Percentiles rank a stretch among this genome's conserved stretches.
Conservation (phyloP, 1,140 invertebrate species). For the Parapsyche elsis region DNA sequence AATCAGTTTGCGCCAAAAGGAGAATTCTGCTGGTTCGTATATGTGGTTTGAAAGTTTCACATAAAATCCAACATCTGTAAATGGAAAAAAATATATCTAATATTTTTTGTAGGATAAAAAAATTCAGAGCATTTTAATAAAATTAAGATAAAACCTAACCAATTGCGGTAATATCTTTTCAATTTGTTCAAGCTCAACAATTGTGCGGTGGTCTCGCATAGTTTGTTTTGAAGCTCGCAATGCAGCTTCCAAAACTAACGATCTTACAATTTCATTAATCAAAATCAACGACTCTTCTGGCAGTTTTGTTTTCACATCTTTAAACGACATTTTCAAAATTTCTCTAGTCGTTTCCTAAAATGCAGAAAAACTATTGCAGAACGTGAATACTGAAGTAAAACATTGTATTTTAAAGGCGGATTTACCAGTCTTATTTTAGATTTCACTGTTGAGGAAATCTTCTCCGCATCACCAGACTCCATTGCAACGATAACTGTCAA, state of each 20-base stretch:
- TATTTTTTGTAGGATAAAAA: slow-evolving; percentile 56
- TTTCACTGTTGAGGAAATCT: not conserved
- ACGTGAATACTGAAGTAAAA: not conserved
- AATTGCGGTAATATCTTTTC: slow-evolving; percentile 66
- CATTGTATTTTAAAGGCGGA: not conserved
- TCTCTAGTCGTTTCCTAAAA: slow-evolving; percentile 60
- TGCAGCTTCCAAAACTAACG: slow-evolving; percentile 65
- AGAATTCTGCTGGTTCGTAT: too few species aligned
- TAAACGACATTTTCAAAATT: slow-evolving; percentile 58
- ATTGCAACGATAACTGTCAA: too few species aligned
- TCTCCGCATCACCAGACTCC: not conserved
- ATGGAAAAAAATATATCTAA: not conserved
- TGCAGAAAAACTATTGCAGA: not conserved
- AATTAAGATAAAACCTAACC: slow-evolving; percentile 53
- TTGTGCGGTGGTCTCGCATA: slow-evolving; percentile 61
- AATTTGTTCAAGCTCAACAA: slow-evolving; percentile 63
- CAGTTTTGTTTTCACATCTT: slow-evolving; percentile 61
- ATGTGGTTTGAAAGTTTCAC: too few species aligned
- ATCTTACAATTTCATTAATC: slow-evolving; percentile 65
- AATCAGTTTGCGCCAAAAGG: too few species aligned
- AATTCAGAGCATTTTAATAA: slow-evolving; percentile 59
- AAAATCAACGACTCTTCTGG: slow-evolving; percentile 59
- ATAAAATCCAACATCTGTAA: slow-evolving; percentile 39
- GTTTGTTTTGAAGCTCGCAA: slow-evolving; percentile 65
- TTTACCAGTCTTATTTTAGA: slow-evolving; percentile 27